Evolutionary conservation across 2,113 vertebrate genomes (phyloP).

Genomic region (Atherinomorus stipes): DNA sequence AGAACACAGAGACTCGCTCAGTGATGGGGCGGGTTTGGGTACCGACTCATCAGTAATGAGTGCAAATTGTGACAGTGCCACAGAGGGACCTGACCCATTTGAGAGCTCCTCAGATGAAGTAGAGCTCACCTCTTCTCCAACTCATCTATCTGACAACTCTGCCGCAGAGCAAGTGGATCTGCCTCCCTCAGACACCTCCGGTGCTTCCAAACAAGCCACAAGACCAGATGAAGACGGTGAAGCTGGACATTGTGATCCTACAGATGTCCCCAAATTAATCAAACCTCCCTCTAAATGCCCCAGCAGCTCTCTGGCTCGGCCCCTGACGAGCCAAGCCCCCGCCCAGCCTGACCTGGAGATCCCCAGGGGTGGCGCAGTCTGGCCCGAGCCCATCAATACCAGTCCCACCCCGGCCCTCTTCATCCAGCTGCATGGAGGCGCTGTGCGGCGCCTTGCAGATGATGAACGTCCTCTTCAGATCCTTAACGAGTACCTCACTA

Average conservation of each 20-base stretch:
- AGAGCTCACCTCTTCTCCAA: slow-evolving; percentile 73
- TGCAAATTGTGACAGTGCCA: slow-evolving; percentile 84
- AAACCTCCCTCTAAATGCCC: slow-evolving; percentile 44
- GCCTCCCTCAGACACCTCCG: slow-evolving; percentile 26
- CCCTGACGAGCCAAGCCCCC: slow-evolving; percentile 64
- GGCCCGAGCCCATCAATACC: slow-evolving; percentile 38
- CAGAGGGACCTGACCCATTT: slow-evolving; percentile 84
- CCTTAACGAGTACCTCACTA: slow-evolving; percentile 91
- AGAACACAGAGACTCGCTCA: slow-evolving; percentile 76
- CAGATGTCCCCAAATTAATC: slow-evolving; percentile 24
- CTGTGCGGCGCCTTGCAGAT: slow-evolving; percentile 85
- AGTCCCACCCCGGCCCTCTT: slow-evolving; percentile 81
- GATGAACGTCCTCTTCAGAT: slow-evolving; percentile 91
- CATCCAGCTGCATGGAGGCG: slow-evolving; percentile 92
- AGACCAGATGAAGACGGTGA: slow-evolving; percentile 1
- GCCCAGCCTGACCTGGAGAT: slow-evolving; percentile 45
- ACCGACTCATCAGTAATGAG: slow-evolving; percentile 83
- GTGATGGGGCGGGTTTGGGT: slow-evolving; percentile 69
- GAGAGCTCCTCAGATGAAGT: slow-evolving; percentile 87
- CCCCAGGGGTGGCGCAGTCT: slow-evolving; percentile 37
- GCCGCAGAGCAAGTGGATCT: slow-evolving; percentile 19
- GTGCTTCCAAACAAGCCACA: slow-evolving; percentile 18
- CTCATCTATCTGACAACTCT: slow-evolving; percentile 34
- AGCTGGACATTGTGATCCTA: neutral
- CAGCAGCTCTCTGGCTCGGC: slow-evolving; percentile 68